Base-by-base conservation (phyloP, 1,140 invertebrate genomes). In the Scaptomyza hsui region DNA sequence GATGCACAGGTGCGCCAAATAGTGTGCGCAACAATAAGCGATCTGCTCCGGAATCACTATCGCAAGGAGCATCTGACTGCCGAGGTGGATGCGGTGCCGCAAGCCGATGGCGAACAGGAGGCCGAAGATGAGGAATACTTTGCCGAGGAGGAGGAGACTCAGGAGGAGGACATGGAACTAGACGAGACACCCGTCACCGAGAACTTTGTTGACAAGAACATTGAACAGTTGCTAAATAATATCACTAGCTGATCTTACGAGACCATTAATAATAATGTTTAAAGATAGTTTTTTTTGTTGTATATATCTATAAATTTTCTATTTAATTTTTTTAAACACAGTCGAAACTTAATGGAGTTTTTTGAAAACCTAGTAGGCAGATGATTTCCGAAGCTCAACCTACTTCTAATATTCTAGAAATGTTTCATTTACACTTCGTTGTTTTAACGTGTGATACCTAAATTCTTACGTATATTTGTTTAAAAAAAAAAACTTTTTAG, bases 1-100 rank as follows among this genome's bases (percentile, higher is more conserved):
- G 94, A 94, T 60, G 93, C 95, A 32, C 92, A 94, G 37, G 94
- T 94, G 56, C 91, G 95, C 55, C 94, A 95, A 90, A 94, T 95
- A 47, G 93, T 95, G 4, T 95, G 94, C 65, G 93, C 92, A 61
- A 93, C 93, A 73, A 93, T 95, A 7, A 92, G 93, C 1, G 92
- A 93, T 26, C 91, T 93, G n/a, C 78, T 95, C 9, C 92, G 93
- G 12, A 92, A 93, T 72, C 90, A 92, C 55, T 89, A 90, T 65
- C 89, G 89, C 26, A 90, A 90, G 47, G 89, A 90, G 37, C 72
- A 88, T 6, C 21, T 88, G 1, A 83, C 75, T 1, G 83, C 83
- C 1, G 83, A 88, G 44, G 78, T 89, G 37, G 83, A 88, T 15
- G 75, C 83, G 3, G 78, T 89, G 4, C 72, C 79, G 0, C 83